Conservation (phyloP, 1,140 invertebrate genomes). For the Eupeodes corollae region DNA sequence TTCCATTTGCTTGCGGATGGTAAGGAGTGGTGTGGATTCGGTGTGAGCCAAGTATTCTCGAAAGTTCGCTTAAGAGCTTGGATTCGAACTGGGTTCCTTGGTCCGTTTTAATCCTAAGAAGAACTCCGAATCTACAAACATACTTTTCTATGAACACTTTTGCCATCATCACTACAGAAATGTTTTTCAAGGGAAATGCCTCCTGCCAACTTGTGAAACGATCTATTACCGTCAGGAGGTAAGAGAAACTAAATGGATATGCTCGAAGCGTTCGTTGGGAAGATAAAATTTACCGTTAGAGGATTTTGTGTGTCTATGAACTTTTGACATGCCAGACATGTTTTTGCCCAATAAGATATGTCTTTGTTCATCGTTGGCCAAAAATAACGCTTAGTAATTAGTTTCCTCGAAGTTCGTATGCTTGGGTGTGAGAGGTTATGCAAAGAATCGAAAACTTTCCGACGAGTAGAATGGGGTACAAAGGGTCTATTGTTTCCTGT, state of each 20-base stretch:
- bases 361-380: no score
- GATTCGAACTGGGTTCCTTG: slow-evolving; percentile 20
- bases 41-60: slow-evolving; percentile 19
- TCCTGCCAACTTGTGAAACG: no score
- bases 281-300: background rate
- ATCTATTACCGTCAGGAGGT: no score
- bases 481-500: slow-evolving; percentile 1
- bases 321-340: slow-evolving; percentile 2
- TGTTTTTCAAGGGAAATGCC: no score
- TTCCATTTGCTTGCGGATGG: slow-evolving; percentile 33
- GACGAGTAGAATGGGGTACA: background rate
- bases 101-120: slow-evolving; percentile 25
- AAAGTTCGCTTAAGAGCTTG: slow-evolving; percentile 15
- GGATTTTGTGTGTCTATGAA: background rate
- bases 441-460: background rate
- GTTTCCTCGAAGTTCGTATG: background rate
- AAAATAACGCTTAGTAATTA: no score
- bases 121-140: slow-evolving; percentile 30
- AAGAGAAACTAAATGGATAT: slow-evolving; percentile 26
- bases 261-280: background rate
- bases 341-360: background rate
- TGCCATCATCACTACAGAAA: slow-evolving; percentile 24
- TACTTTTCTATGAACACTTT: slow-evolving; percentile 24
- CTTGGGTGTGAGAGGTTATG: background rate
- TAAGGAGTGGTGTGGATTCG: no score